Evolutionary conservation across 2,113 vertebrate species (phyloP), one percentile per base, ranked within the genome.

Genomic region (Benitochromis conjunctus): DNA sequence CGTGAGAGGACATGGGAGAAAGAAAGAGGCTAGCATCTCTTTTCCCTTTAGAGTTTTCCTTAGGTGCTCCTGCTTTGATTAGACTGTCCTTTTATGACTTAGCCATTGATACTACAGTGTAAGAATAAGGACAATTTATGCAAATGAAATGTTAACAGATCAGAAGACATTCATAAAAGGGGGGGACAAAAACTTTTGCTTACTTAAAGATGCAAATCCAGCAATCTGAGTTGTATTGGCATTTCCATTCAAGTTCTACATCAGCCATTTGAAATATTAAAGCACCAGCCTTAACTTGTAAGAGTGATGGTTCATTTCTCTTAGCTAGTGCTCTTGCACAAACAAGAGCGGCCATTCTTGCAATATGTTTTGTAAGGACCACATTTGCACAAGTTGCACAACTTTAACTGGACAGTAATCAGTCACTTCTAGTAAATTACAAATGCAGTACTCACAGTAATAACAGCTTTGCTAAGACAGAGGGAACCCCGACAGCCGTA

Each of bases 401-500:
- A 84, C 53, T 29, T 19, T 7, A 16, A 29, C 53, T 80, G 71
- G 46, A n/a, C 7, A 31, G 43, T 51, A 53, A 51, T 31, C 18
- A 12, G 46, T 34, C 4, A 3, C 26, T 1, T 53, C 18, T 76
- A 7, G 18, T 76, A 43, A 81, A 53, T 69, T 19, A 46, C 41
- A 8, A 19, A 11, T 56, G 6, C 1, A 2, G 74, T 85, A 94
- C 98, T 98, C 96, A 99, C 99, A 74, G 97, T 98, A 93, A 99
- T 97, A 66, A 98, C 96, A 84, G 98, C 98, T 90, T 99, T 99
- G 96, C 97, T 99, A 34, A 99, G 97, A 91, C 98, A 99, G 86
- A 99, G 97, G 51, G 98, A 98, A n/a, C 99, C 99, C 87, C 99
- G 96, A 78, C 99, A 99, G 89, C 99, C 99, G 8, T 97, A 99